A percentile compares a stretch with the other conserved stretches of the same genome.
Evolutionary conservation across 2,888 invertebrate species (phyloP).

Genomic region (Leptinotarsa juncta): DNA sequence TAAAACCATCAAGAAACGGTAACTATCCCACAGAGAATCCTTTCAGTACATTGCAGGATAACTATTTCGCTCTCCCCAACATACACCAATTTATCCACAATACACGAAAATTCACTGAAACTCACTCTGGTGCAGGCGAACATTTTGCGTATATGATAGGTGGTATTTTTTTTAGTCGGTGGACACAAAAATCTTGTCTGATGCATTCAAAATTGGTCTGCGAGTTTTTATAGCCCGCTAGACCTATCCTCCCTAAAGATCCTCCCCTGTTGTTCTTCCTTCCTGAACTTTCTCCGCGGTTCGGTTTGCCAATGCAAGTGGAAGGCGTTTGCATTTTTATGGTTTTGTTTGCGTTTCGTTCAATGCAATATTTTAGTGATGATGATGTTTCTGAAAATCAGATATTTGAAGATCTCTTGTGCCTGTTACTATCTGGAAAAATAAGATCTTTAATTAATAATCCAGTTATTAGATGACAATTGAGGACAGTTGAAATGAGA

Average conservation of each 20-base stretch:
- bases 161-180: slow-evolving; percentile 18
- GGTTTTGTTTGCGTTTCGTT: background rate
- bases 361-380: background rate
- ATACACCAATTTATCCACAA: background rate
- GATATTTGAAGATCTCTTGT: no score
- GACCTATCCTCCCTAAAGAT: slow-evolving; percentile 23
- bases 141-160: slow-evolving; percentile 30
- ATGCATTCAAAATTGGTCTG: slow-evolving; percentile 33
- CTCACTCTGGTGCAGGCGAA: slow-evolving; percentile 43
- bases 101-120: background rate
- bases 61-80: background rate
- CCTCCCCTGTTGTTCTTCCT: slow-evolving; percentile 38
- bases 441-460: no score
- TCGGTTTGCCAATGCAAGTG: background rate
- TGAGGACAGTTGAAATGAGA: no score
- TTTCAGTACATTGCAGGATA: no score
- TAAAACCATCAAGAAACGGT: no score
- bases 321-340: background rate
- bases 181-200: slow-evolving; percentile 40
- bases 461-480: no score
- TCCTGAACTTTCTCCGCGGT: slow-evolving; percentile 41
- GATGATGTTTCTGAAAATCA: no score
- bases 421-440: no score
- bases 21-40: no score
- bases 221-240: slow-evolving; percentile 40